Base-by-base conservation (phyloP, 2,113 vertebrate genomes). In the Cyphomyrus plagiostoma region DNA sequence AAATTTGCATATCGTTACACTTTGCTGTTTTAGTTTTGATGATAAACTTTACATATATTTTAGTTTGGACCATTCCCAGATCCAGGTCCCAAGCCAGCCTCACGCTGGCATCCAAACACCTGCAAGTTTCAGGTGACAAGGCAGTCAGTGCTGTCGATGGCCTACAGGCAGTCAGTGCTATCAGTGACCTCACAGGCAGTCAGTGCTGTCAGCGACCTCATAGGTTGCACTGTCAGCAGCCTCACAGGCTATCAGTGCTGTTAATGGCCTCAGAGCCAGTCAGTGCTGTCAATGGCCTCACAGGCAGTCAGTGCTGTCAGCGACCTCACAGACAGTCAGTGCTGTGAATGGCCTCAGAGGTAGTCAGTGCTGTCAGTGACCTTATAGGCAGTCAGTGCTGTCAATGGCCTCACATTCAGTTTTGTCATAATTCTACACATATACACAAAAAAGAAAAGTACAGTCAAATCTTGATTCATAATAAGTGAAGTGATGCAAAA, bases 81-180 rank as follows among this genome's bases (percentile, higher is more conserved):
- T 97, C 97, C 3, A 93, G 92, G 80, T 89, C 91, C 97, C 97
- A 98, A 39, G 95, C 95, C 89, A 97, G 88, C 90, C 92, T 97
- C 95, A 97, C 94, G 83, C 95, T 96, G 11, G 97, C 97, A 26
- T 94, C 95, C 94, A 89, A 93, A 97, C 90, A 98, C 95, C 92
- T 90, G 95, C 92, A 98, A 90, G 91, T 97, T 93, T 88, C 95
- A 62, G 58, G 58, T 62, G 2, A 26, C 58, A 62, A n/a, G 8
- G 58, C 58, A 62, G 23, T 62, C 58, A 62, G 23, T 62, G 58
- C 58, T 9, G 23, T n/a, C 58, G 8, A 9, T 3, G 21, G 56
- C 21, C 53, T 58, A 21, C 19, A 21, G 19, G 19, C 53, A 56
- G 53, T 56, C 53, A 56, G 52, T 56, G 53, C 13, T 1, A 0